Conservation (phyloP, 2,797 vertebrate genomes). For the Xiphorhynchus erythropygius region DNA sequence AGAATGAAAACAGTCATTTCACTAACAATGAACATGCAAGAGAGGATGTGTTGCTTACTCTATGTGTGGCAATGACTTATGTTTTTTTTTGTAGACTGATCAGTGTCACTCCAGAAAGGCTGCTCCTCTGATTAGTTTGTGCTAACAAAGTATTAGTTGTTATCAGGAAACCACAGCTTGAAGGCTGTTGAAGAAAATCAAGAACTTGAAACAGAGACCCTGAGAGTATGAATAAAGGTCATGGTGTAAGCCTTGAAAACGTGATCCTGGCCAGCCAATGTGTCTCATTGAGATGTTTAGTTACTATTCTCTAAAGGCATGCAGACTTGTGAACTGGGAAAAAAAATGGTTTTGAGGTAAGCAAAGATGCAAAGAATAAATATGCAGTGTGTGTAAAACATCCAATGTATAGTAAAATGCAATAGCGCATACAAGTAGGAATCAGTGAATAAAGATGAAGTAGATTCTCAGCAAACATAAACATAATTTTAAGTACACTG, state of each 20-base stretch:
- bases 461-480: neutral
- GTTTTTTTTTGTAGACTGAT: neutral
- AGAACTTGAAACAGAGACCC: neutral
- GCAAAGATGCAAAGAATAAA: neutral
- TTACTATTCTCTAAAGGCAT: neutral
- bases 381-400: fast-evolving
- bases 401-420: neutral
- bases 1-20: neutral
- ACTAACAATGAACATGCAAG: neutral
- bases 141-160: neutral
- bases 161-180: neutral
- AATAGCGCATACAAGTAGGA: neutral
- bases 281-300: neutral
- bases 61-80: neutral
- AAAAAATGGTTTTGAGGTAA: neutral
- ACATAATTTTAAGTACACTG: neutral
- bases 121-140: neutral
- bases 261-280: neutral
- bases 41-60: neutral
- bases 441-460: neutral
- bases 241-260: neutral
- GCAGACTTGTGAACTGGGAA: neutral
- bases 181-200: neutral
- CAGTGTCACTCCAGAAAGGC: neutral
- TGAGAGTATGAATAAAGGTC: neutral